Evolutionary conservation across 2,888 invertebrate species (phyloP).

Genomic region (Pseudococcus jackbeardsleyi): DNA sequence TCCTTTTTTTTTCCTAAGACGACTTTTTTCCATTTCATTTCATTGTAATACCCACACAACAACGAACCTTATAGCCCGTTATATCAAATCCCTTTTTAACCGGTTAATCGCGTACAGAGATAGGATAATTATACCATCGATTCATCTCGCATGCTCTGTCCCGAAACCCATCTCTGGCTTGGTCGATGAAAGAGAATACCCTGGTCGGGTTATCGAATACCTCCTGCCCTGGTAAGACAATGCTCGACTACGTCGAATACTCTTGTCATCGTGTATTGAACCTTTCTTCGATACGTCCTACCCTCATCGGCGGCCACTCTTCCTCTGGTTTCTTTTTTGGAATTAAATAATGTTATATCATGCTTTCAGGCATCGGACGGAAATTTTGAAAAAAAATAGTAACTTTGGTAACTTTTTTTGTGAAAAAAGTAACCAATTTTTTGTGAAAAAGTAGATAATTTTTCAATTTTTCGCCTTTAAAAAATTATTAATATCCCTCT

Average conservation of each 20-base stretch:
- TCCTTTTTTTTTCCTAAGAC: conserved; percentile 16
- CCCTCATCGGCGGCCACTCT: background rate
- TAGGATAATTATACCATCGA: conserved; percentile 38
- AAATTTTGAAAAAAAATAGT: no score
- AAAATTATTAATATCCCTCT: no score
- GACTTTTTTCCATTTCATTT: conserved; percentile 66
- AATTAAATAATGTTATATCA: background rate
- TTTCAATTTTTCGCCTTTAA: no score
- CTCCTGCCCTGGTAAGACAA: background rate
- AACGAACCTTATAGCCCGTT: conserved; percentile 45
- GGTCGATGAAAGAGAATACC: background rate
- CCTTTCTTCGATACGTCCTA: background rate
- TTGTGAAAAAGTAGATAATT: no score
- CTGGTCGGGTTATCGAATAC: background rate
- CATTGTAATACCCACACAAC: conserved; percentile 60
- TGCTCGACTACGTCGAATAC: background rate
- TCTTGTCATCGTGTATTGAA: conserved; percentile 39
- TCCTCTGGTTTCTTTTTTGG: background rate
- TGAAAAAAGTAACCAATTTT: no score
- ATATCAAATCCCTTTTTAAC: conserved; percentile 45
- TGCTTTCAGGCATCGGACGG: no score
- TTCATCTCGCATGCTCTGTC: background rate
- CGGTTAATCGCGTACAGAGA: conserved; percentile 11
- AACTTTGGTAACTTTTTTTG: no score
- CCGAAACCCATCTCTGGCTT: background rate